phyloP scores from a whole-genome alignment of 1,140 invertebrate genomes.

The Neodiprion pinetum region DNA sequence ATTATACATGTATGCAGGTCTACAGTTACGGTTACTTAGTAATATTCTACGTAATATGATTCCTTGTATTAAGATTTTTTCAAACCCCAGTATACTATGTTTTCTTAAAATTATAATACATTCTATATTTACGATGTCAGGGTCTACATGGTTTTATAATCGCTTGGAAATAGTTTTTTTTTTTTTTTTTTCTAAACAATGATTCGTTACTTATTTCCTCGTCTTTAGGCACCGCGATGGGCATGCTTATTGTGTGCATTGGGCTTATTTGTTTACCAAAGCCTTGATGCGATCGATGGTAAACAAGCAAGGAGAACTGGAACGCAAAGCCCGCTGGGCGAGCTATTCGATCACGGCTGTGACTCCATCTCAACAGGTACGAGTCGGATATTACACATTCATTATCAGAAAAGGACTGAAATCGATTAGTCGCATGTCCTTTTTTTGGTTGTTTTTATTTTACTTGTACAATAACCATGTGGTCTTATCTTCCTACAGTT shows the following conservation, averaged over 20 bases:
- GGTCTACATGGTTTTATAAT: too few species aligned
- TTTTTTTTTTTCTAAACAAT: not conserved
- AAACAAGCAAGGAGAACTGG: constrained; percentile 97
- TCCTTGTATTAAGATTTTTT: too few species aligned
- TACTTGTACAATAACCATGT: constrained; percentile 31
- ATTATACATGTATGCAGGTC: too few species aligned
- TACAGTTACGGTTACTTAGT: too few species aligned
- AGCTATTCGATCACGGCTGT: constrained; percentile 99
- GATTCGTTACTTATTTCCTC: constrained; percentile 19
- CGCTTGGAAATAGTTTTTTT: too few species aligned
- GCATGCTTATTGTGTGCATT: constrained; percentile 89
- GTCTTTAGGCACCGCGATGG: constrained; percentile 85
- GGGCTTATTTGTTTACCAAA: constrained; percentile 98
- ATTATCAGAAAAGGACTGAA: not conserved
- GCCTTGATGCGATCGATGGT: constrained; percentile 98
- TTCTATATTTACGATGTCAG: too few species aligned
- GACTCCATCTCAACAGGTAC: constrained; percentile 90
- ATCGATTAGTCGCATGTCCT: not conserved
- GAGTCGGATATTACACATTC: constrained; percentile 9
- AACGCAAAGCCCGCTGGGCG: constrained; percentile 91
- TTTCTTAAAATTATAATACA: too few species aligned
- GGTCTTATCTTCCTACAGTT: constrained; percentile 66
- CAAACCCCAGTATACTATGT: too few species aligned
- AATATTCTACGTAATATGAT: too few species aligned
- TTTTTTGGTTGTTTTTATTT: not conserved